Evolutionary conservation across 2,797 vertebrate genomes (phyloP), one percentile per base, ranked within the genome.

Genomic region (Fratercula arctica): DNA sequence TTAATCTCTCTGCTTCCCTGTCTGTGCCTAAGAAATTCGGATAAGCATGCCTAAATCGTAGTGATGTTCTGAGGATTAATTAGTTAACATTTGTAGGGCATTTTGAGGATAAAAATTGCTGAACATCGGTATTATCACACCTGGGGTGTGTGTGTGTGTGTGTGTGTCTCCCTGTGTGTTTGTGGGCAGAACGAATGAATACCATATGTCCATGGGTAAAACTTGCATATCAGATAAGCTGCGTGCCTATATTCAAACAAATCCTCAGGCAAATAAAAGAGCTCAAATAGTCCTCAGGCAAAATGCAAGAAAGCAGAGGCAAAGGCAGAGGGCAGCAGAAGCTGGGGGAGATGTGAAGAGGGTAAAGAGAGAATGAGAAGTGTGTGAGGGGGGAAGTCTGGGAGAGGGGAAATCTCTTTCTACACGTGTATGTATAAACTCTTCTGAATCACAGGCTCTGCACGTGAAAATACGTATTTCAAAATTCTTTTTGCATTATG

Each of bases 261-360:
- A 72, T 75, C 53, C 51, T 79, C 39, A 28, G 50, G 78, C 18
- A 84, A 93, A 85, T 63, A 50, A 26, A 45, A 59, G 35, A 29
- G 37, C 48, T 63, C 19, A 28, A 13, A 13, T 24, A 73, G 64
- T 87, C 67, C 56, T 74, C 48, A 61, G 48, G 72, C 78, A 89
- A 63, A 61, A n/a, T 64, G 85, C 61, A 95, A 76, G 50, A 77
- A 81, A 91, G 45, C 61, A 78, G 75, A 96, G 72, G 75, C 78
- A 95, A 87, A 95, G 90, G 75, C 84, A 96, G 95, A 93, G 95
- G 95, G 95, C 95, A 93, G 91, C 61, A 97, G 77, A 95, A 95
- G 61, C 57, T 80, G 94, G 33, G 78, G 89, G 89, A 96, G 72
- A 72, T 73, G 39, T 46, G 46, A 77, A 70, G 26, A 72, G 11